phyloP scores from a whole-genome alignment of 2,888 invertebrate species.

The Phytoseiulus persimilis region DNA sequence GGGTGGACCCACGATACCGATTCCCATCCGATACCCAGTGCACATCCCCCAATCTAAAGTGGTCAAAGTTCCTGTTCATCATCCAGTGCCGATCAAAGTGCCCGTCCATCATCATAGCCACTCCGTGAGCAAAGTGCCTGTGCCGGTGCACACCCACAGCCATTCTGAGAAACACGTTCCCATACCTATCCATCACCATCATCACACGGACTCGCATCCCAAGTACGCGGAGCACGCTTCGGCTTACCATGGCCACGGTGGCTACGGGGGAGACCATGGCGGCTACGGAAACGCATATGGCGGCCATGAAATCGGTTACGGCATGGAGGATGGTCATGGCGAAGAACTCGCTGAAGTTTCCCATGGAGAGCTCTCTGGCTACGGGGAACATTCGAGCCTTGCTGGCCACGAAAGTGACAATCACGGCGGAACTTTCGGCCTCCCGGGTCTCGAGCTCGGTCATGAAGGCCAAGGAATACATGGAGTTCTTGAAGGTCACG shows the following conservation, averaged over 20 bases:
- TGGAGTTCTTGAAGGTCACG: too few species aligned
- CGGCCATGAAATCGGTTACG: not conserved
- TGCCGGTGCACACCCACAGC: constrained; percentile 9
- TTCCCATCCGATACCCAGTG: constrained; percentile 16
- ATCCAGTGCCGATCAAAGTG: constrained; percentile 9
- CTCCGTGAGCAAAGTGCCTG: not conserved
- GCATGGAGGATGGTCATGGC: not conserved
- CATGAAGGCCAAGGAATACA: too few species aligned
- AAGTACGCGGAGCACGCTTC: not conserved
- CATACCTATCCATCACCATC: not conserved
- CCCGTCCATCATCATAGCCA: constrained; percentile 9
- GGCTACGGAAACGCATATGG: not conserved
- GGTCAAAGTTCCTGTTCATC: constrained; percentile 7
- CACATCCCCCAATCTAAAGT: constrained; percentile 14
- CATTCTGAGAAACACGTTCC: constrained; percentile 25
- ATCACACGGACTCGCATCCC: not conserved
- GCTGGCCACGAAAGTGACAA: too few species aligned
- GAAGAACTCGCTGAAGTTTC: not conserved
- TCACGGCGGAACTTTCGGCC: too few species aligned
- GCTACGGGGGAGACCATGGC: not conserved
- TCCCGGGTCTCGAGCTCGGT: too few species aligned
- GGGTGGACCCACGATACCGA: constrained; percentile 13
- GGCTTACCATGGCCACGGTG: not conserved
- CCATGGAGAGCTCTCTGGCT: not conserved
- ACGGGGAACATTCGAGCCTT: too few species aligned